Evolutionary conservation across 2,888 invertebrate species (phyloP), one percentile per base, ranked within the genome.

Genomic region (Neocrepidodera transversa): DNA sequence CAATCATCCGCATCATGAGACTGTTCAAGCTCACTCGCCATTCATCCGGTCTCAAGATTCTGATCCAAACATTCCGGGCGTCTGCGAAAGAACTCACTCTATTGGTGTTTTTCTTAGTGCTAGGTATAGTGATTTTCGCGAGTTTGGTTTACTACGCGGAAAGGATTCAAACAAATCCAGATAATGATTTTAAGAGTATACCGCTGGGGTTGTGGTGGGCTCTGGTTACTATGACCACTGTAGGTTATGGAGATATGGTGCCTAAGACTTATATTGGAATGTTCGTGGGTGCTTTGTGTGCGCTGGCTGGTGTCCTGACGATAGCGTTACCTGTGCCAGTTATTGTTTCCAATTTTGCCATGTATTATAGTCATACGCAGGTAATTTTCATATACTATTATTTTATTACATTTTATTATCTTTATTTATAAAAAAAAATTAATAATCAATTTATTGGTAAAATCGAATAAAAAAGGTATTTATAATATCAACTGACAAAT

Each of bases 121-220:
- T 97, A 78, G 97, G 97, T 80, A 97, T 97, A 80, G 95, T 96
- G 72, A 95, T 98, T 80, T 98, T 98, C 82, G 97, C 97, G 72
- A 95, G 95, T 80, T 86, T 98, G 76, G 97, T 98, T 71, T 98
- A 96, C 82, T 98, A 97, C 82, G 97, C 97, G 62, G 98, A 98
- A 82, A 86, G 97, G 75, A 95, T 97, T 76, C 80, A 80, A 61
- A 92, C 91, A 68, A 94, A 95, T 82, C 95, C 95, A 62, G 90
- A 95, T 79, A 97, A 97, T 82, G 95, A 97, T 82, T 98, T 98
- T 84, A 95, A 95, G 80, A 96, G 95, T 81, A 98, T 98, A 84
- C 97, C 97, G 42, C 84, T 96, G 73, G 97, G 97, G 42, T 83
- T 97, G 67, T 97, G 97, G 97, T 98, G 97, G 97, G 97, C 97